A percentile compares a stretch with the other conserved stretches of the same genome.
These are phyloP conservation scores for Crocuta crocuta DNA, from an alignment of 2,113 vertebrate genomes.

Conservation along the genomic window DNA sequence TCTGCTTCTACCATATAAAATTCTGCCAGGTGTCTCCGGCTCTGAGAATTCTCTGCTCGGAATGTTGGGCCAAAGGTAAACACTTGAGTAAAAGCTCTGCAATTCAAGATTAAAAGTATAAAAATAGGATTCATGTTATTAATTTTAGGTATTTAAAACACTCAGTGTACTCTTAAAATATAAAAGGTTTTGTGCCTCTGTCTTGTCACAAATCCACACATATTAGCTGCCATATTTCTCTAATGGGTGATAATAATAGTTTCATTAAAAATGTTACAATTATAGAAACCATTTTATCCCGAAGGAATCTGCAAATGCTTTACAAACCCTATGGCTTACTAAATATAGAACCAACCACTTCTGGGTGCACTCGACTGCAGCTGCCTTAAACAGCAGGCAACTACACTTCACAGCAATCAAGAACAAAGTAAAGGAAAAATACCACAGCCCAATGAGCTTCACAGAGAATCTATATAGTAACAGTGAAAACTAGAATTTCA, in stretches of 20 bases:
- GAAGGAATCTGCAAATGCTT: constrained; percentile 74
- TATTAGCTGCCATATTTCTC: constrained; percentile 52
- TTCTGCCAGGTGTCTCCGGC: constrained; percentile 96
- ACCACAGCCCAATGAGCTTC: background rate
- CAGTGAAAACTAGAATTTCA: constrained; percentile 41
- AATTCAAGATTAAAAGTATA: constrained; percentile 69
- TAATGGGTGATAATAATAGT: constrained; percentile 70
- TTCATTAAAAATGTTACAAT: constrained; percentile 77
- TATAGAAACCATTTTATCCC: constrained; percentile 77
- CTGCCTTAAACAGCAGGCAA: constrained; percentile 56
- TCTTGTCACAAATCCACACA: constrained; percentile 35
- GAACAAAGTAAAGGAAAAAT: constrained; percentile 51
- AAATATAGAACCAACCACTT: constrained; percentile 75
- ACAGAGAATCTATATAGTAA: background rate
- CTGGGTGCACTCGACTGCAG: constrained; percentile 37
- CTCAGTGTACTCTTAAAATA: background rate
- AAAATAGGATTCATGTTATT: constrained; percentile 59
- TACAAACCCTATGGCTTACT: constrained; percentile 71
- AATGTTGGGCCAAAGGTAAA: constrained; percentile 97
- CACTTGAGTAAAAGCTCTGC: constrained; percentile 94
- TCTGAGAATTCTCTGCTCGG: constrained; percentile 97
- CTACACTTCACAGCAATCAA: constrained; percentile 33
- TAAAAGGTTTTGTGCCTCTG: background rate
- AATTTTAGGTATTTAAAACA: constrained; percentile 62
- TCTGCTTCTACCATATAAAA: constrained; percentile 99